phyloP scores from a whole-genome alignment of 2,797 vertebrate species.

The Sylvilagus floridanus region DNA sequence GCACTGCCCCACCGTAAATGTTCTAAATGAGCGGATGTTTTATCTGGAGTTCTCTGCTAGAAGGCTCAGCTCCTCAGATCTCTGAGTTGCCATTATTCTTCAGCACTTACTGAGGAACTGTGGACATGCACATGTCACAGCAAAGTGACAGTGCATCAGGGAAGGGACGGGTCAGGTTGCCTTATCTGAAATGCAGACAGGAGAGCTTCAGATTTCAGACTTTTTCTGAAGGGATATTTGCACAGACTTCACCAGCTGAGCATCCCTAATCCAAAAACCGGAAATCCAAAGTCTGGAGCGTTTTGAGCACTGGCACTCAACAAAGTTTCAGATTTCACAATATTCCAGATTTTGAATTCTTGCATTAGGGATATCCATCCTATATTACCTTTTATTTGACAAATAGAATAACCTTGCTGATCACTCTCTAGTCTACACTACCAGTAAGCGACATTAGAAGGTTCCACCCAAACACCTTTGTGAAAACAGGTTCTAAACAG shows the following conservation, averaged over 20 bases:
- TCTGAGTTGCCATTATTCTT: not conserved
- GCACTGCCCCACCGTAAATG: not conserved
- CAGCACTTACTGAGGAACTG: slow-evolving; percentile 13
- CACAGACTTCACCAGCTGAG: not conserved
- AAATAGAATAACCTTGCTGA: not conserved
- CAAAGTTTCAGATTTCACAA: too few relatives aligned
- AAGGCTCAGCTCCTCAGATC: not conserved
- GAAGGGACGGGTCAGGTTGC: not conserved
- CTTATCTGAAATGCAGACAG: not conserved
- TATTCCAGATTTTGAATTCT: too few relatives aligned
- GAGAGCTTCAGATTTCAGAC: not conserved
- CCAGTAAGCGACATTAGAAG: slow-evolving; percentile 53
- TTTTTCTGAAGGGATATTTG: not conserved
- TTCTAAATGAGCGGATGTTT: not conserved
- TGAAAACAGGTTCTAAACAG: slow-evolving; percentile 57
- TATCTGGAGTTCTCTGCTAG: not conserved
- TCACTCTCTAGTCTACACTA: slow-evolving; percentile 35
- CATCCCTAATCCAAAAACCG: not conserved
- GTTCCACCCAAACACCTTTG: not conserved
- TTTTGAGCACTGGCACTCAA: too few relatives aligned
- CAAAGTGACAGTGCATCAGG: not conserved
- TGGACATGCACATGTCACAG: not conserved
- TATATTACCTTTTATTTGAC: not conserved
- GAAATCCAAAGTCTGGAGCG: not conserved
- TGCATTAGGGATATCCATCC: too few relatives aligned